These are phyloP conservation scores for Pelobates cultripes DNA, from an alignment of 2,797 vertebrate genomes.

Conservation along the genomic window DNA sequence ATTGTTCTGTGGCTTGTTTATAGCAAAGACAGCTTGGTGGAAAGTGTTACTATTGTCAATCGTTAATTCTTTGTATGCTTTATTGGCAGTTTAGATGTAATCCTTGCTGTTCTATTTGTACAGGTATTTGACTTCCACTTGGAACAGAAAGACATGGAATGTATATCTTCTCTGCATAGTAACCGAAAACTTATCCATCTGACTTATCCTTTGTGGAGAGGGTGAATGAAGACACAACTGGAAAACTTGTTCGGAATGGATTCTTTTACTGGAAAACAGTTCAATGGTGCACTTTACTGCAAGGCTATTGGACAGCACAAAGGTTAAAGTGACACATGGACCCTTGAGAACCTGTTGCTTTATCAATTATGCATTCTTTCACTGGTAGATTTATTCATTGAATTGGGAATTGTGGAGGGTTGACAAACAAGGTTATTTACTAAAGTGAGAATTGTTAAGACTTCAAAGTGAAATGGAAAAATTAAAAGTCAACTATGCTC, in stretches of 20 bases:
- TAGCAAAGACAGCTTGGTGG: background rate
- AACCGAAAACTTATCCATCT: constrained; percentile 58
- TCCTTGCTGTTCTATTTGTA: background rate
- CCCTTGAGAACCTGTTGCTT: background rate
- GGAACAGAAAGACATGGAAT: constrained; percentile 52
- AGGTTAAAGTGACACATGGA: background rate
- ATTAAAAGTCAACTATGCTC: too few relatives aligned
- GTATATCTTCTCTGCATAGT: constrained; percentile 50
- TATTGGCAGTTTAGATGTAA: background rate
- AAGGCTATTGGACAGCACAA: background rate
- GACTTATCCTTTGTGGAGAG: constrained; percentile 53
- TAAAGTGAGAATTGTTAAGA: too few relatives aligned
- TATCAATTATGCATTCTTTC: too few relatives aligned
- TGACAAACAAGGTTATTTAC: too few relatives aligned
- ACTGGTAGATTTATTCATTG: too few relatives aligned
- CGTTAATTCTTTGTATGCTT: background rate
- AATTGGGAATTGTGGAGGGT: too few relatives aligned
- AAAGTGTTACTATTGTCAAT: background rate
- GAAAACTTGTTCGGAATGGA: background rate
- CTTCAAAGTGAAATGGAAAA: too few relatives aligned
- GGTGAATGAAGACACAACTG: constrained; percentile 39
- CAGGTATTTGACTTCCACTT: constrained; percentile 64
- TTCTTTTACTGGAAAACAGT: background rate
- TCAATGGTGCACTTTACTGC: background rate
- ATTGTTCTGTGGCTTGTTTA: background rate